Conservation (phyloP, 64 coral and sea anemone genomes). For the Stichodactyla mertensii region DNA sequence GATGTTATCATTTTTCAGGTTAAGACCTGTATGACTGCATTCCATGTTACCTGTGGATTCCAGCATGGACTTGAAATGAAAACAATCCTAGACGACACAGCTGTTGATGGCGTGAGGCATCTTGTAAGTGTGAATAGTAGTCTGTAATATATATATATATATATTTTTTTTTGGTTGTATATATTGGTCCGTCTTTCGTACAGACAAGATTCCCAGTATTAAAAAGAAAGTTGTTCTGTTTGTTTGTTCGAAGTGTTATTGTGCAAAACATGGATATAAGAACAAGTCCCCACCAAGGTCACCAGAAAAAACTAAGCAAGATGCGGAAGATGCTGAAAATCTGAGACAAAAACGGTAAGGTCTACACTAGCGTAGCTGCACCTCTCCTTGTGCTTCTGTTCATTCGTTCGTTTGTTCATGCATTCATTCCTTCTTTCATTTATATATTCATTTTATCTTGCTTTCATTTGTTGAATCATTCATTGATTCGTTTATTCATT, state of each 20-base stretch:
- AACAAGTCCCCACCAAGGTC: slow-evolving; percentile 57
- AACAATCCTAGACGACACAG: slow-evolving; percentile 87
- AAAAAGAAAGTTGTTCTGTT: background rate
- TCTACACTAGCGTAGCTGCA: background rate
- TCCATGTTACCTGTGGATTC: slow-evolving; percentile 97
- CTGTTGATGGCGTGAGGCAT: slow-evolving; percentile 87
- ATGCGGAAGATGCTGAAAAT: slow-evolving; percentile 49
- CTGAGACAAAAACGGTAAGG: slow-evolving; percentile 51
- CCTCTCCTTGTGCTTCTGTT: no score
- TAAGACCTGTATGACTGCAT: slow-evolving; percentile 94
- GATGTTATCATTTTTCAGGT: slow-evolving; percentile 41
- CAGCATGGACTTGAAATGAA: slow-evolving; percentile 86
- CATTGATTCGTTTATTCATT: no score
- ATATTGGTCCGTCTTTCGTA: no score
- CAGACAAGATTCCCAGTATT: no score
- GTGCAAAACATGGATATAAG: slow-evolving; percentile 75
- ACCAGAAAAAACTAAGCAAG: slow-evolving; percentile 44
- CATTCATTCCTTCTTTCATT: background rate
- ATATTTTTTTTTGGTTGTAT: no score
- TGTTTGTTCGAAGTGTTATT: slow-evolving; percentile 58
- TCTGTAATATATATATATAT: no score
- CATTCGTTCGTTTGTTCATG: no score
- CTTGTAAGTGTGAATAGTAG: slow-evolving; percentile 52
- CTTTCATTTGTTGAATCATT: background rate
- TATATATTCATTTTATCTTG: background rate